Conservation (phyloP, 1,140 invertebrate species). For the Popillia japonica region DNA sequence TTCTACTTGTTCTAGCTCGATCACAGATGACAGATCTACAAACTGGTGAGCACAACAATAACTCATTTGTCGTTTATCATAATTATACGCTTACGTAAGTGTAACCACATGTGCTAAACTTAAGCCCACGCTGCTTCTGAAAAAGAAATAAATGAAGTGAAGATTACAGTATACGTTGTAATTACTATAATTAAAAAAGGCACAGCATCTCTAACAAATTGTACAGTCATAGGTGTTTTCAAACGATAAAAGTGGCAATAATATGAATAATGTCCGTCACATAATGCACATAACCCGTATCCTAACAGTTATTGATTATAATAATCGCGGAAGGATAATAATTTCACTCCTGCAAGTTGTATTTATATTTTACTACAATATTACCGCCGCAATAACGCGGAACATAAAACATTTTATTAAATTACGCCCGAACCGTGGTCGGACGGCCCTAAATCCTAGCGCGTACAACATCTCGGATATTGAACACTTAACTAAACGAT, state of each 20-base stretch:
- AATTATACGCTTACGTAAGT: too few relatives aligned
- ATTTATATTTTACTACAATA: constrained; percentile 29
- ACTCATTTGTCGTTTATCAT: too few relatives aligned
- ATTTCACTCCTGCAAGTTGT: constrained; percentile 2
- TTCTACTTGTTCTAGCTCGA: constrained; percentile 8
- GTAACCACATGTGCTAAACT: too few relatives aligned
- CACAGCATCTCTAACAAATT: neutral
- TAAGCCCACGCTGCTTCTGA: too few relatives aligned
- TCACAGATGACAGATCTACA: too few relatives aligned
- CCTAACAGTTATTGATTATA: constrained; percentile 10
- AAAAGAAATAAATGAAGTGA: too few relatives aligned
- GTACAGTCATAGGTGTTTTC: neutral
- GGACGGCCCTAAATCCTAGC: constrained; percentile 14
- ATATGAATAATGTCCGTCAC: neutral
- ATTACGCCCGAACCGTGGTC: constrained; percentile 9
- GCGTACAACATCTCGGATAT: neutral
- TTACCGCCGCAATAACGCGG: constrained; percentile 14
- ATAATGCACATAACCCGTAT: neutral
- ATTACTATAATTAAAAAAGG: too few relatives aligned
- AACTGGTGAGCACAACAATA: too few relatives aligned
- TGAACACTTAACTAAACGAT: constrained; percentile 34
- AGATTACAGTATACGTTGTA: too few relatives aligned
- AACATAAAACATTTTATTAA: constrained; percentile 33
- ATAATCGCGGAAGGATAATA: constrained; percentile 1
- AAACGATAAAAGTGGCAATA: neutral